These are phyloP conservation scores for Prinia subflava DNA, from an alignment of 2,113 vertebrate genomes.

Conservation along the genomic window DNA sequence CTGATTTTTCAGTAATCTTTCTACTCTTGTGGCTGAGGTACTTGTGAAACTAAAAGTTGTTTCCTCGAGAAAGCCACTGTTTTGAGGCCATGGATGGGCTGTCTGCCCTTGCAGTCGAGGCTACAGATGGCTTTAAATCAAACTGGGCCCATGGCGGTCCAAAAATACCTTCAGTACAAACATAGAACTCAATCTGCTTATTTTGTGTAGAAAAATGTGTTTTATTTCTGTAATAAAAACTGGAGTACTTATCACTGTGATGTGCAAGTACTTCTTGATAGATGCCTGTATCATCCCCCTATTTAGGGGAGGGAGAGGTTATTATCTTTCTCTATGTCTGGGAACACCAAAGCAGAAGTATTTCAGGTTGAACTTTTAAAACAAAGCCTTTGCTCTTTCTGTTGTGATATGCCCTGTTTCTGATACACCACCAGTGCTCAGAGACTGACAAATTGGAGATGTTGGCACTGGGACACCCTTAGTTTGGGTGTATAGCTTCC, in stretches of 20 bases:
- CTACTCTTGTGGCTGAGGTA: background rate
- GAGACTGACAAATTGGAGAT: background rate
- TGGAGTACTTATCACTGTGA: background rate
- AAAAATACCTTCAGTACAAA: background rate
- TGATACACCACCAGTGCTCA: background rate
- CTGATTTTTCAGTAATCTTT: background rate
- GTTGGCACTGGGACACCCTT: background rate
- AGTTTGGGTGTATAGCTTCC: background rate
- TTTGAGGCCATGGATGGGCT: background rate
- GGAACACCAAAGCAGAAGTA: background rate
- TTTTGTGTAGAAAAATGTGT: background rate
- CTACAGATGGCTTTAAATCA: background rate
- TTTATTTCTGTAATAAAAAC: background rate
- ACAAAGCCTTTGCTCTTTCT: background rate
- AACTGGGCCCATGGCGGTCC: background rate
- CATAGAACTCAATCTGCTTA: background rate
- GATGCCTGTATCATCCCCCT: background rate
- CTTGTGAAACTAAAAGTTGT: background rate
- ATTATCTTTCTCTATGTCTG: background rate
- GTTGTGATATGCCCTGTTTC: background rate
- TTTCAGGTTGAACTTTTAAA: background rate
- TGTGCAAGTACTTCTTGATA: background rate
- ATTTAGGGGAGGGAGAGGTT: background rate
- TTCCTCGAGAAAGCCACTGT: background rate
- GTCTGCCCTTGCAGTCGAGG: background rate